phyloP scores from a whole-genome alignment of 2,113 vertebrate species.

The Setophaga kirtlandii region DNA sequence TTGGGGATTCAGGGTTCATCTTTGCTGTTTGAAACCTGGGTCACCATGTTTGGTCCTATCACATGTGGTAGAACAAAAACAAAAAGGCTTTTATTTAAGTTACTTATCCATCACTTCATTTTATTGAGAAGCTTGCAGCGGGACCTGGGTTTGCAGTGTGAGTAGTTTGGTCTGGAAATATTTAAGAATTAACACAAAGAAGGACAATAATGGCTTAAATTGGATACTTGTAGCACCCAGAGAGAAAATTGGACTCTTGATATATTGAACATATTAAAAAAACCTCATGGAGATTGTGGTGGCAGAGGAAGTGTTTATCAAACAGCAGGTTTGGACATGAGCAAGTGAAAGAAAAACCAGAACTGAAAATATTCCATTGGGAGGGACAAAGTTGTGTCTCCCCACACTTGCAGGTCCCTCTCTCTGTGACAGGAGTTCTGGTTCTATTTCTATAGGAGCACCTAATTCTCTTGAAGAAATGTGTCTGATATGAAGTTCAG shows the following conservation, averaged over 20 bases:
- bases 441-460: background rate
- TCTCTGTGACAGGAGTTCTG: background rate
- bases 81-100: background rate
- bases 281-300: background rate
- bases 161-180: background rate
- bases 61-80: background rate
- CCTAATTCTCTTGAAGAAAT: background rate
- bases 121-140: background rate
- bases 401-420: background rate
- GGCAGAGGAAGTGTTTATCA: background rate
- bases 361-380: background rate
- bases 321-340: background rate
- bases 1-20: background rate
- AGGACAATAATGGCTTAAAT: background rate
- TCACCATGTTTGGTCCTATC: accelerated
- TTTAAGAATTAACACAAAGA: background rate
- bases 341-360: background rate
- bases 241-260: background rate
- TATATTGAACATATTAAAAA: background rate
- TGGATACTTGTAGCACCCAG: background rate
- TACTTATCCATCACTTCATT: background rate
- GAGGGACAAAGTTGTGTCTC: background rate
- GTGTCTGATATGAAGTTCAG: background rate
- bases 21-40: background rate
- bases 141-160: background rate